phyloP scores from a whole-genome alignment of 2,888 invertebrate genomes.

The Mythimna albipuncta region DNA sequence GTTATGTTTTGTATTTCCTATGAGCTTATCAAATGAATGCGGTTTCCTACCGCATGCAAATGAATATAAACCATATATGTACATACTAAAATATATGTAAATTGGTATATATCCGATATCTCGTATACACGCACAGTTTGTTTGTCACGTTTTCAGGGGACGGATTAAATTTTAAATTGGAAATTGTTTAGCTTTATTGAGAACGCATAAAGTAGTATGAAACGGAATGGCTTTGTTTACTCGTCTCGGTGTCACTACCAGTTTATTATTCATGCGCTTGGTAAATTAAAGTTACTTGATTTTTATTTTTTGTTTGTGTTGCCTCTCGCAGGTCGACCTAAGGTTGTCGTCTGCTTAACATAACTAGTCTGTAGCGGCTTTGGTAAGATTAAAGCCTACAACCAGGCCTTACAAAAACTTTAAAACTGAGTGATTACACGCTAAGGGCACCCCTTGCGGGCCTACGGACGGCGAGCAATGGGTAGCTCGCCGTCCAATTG shows the following conservation, averaged over 20 bases:
- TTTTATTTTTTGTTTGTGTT: too few relatives aligned
- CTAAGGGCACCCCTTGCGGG: too few relatives aligned
- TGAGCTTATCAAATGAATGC: constrained; percentile 47
- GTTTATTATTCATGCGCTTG: constrained; percentile 66
- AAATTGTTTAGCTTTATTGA: constrained; percentile 63
- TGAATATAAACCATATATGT: constrained; percentile 54
- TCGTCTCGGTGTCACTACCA: constrained; percentile 57
- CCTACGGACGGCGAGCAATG: too few relatives aligned
- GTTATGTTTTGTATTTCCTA: constrained; percentile 54
- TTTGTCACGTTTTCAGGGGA: constrained; percentile 57
- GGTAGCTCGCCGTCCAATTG: too few relatives aligned
- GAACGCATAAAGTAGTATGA: constrained; percentile 60
- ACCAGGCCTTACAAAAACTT: too few relatives aligned
- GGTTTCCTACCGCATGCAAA: constrained; percentile 60
- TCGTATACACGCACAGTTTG: constrained; percentile 40
- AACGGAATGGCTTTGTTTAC: constrained; percentile 67
- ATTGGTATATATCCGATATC: constrained; percentile 46
- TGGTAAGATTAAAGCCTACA: too few relatives aligned
- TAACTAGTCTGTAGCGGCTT: too few relatives aligned
- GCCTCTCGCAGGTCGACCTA: too few relatives aligned
- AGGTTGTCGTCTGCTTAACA: too few relatives aligned
- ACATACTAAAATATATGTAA: constrained; percentile 46
- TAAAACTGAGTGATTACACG: too few relatives aligned
- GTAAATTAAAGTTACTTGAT: constrained; percentile 44
- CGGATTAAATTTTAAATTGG: constrained; percentile 63